Conservation (phyloP, 2,888 invertebrate genomes). For the Hermaeophaga mercurialis region DNA sequence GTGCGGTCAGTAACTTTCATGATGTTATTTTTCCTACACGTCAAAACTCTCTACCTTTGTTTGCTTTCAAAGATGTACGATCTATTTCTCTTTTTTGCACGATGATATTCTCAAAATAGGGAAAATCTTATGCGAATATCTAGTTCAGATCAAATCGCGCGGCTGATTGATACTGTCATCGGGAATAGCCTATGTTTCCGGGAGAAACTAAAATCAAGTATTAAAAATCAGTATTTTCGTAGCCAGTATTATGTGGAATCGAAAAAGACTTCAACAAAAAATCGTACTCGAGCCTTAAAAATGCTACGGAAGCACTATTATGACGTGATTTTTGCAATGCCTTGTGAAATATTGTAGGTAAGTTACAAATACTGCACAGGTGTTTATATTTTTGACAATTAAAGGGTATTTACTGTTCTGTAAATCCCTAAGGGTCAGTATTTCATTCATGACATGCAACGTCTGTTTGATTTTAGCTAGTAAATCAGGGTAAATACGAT, state of each 20-base stretch:
- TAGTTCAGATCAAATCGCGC: slow-evolving; percentile 48
- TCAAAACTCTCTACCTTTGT: slow-evolving; percentile 29
- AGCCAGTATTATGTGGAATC: slow-evolving; percentile 21
- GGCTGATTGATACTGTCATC: slow-evolving; percentile 32
- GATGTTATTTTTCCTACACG: slow-evolving; percentile 32
- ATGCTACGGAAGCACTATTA: slow-evolving; percentile 12
- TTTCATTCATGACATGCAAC: slow-evolving; percentile 21
- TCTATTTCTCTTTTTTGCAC: slow-evolving; percentile 32
- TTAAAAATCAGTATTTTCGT: slow-evolving; percentile 21
- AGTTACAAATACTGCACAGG: slow-evolving; percentile 31
- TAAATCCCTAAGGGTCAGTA: background rate
- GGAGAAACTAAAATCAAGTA: slow-evolving; percentile 13
- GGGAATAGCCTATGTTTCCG: slow-evolving; percentile 27
- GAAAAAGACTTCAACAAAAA: slow-evolving; percentile 20
- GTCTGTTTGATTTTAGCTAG: background rate
- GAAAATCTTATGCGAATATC: slow-evolving; percentile 41
- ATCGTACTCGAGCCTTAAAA: slow-evolving; percentile 8
- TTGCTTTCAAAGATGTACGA: slow-evolving; percentile 10
- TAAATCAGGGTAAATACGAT: slow-evolving; percentile 11
- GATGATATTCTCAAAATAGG: slow-evolving; percentile 34
- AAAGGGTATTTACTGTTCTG: background rate
- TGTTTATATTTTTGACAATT: slow-evolving; percentile 20
- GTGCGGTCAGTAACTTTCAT: slow-evolving; percentile 36
- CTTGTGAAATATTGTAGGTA: slow-evolving; percentile 40
- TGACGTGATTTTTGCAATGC: slow-evolving; percentile 27